phyloP scores from a whole-genome alignment of 2,113 vertebrate genomes.

The Hyla sarda region DNA sequence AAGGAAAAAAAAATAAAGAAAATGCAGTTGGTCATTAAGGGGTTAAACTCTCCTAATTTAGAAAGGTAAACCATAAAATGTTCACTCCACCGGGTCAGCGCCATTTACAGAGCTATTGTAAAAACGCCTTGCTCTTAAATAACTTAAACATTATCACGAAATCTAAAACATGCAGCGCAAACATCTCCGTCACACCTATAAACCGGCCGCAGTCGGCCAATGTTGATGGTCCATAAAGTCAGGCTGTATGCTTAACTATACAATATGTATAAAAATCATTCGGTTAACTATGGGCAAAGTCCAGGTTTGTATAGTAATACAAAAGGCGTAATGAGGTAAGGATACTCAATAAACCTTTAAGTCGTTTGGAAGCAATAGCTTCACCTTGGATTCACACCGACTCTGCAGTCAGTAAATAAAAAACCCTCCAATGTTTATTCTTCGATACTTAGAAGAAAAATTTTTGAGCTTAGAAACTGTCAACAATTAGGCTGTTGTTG shows the following conservation, averaged over 20 bases:
- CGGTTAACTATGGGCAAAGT: background rate
- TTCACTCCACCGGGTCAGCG: background rate
- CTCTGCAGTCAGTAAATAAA: background rate
- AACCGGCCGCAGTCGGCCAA: background rate
- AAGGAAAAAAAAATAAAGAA: too few species aligned
- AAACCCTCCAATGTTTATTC: background rate
- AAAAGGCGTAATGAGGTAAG: background rate
- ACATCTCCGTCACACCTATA: background rate
- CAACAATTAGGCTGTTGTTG: background rate
- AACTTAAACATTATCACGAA: constrained; percentile 11
- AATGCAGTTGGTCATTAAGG: too few species aligned
- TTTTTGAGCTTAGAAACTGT: background rate
- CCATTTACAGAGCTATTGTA: background rate
- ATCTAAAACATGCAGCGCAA: constrained; percentile 8
- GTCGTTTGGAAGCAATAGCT: background rate
- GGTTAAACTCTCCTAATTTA: background rate
- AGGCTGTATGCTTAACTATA: background rate
- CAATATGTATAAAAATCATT: constrained; percentile 1
- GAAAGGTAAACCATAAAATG: background rate
- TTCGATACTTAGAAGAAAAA: background rate
- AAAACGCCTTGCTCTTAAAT: background rate
- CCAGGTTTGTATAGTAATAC: background rate
- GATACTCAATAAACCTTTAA: background rate
- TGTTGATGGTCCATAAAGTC: constrained; percentile 22
- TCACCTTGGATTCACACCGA: background rate